Evolutionary conservation across 2,113 vertebrate species (phyloP).

Genomic region (Otus sunia): DNA sequence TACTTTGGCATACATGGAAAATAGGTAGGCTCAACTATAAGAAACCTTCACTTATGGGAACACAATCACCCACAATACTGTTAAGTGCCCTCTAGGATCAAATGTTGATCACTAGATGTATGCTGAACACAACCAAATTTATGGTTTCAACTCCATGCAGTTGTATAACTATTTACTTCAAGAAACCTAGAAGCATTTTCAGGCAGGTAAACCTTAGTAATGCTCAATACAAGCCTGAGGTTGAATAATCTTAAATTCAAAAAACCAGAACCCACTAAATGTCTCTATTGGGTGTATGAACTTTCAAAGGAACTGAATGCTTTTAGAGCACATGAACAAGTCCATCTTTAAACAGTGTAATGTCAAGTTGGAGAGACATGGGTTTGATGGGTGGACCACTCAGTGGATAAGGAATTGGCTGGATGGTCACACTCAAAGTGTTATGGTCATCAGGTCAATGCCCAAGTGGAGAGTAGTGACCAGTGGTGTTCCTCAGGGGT

Average conservation of each 20-base stretch:
- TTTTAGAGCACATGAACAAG: not conserved
- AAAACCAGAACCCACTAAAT: not conserved
- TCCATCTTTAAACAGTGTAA: not conserved
- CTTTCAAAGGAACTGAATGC: not conserved
- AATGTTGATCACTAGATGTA: not conserved
- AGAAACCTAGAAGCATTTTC: not conserved
- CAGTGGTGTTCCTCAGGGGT: not conserved
- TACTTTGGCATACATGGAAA: not conserved
- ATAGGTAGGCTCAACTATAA: not conserved
- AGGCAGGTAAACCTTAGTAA: not conserved
- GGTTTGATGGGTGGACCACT: not conserved
- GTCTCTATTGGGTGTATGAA: not conserved
- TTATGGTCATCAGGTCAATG: not conserved
- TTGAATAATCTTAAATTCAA: not conserved
- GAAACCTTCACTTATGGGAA: not conserved
- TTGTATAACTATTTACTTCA: not conserved
- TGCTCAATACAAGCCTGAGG: not conserved
- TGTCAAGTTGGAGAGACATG: not conserved
- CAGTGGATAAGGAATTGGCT: not conserved
- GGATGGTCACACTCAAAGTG: not conserved
- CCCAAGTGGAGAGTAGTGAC: too few species aligned
- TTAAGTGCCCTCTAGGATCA: not conserved
- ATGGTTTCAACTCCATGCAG: not conserved
- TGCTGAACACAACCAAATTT: not conserved
- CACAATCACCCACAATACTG: not conserved